A percentile compares a stretch with the other conserved stretches of the same genome.
phyloP scores from a whole-genome alignment of 2,113 vertebrate genomes.

The Trogon surrucura region DNA sequence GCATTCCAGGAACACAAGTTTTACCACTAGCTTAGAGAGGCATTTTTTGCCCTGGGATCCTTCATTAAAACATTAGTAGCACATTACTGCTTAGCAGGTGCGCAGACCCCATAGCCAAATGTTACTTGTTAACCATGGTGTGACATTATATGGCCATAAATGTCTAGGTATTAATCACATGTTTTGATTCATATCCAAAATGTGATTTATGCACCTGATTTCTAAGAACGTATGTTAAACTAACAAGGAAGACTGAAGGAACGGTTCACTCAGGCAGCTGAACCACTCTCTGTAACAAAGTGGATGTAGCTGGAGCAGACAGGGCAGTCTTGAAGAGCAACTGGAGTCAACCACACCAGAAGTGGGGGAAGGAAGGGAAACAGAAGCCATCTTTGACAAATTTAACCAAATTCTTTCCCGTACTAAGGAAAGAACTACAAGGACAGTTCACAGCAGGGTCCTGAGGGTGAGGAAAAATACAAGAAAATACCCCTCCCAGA shows the following conservation, averaged over 20 bases:
- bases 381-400: background rate
- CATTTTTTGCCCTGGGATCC: constrained; percentile 1
- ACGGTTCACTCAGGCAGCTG: background rate
- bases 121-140: constrained; percentile 38
- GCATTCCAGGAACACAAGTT: constrained; percentile 1
- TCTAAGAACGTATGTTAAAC: constrained; percentile 10
- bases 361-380: background rate
- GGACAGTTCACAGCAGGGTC: background rate
- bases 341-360: background rate
- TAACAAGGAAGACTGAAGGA: background rate
- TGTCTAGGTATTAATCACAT: constrained; percentile 54
- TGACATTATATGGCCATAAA: constrained; percentile 39
- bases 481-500: background rate
- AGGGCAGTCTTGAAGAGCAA: background rate
- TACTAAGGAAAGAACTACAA: background rate
- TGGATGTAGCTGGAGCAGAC: background rate
- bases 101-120: constrained; percentile 33
- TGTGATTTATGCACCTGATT: constrained; percentile 14
- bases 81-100: constrained; percentile 54
- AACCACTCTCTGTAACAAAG: background rate
- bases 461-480: background rate
- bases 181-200: constrained; percentile 57
- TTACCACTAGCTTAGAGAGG: constrained; percentile 24
- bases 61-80: constrained; percentile 54
- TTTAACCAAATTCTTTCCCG: background rate